Conservation (phyloP, 1,140 invertebrate species). For the Drosophila pachea region DNA sequence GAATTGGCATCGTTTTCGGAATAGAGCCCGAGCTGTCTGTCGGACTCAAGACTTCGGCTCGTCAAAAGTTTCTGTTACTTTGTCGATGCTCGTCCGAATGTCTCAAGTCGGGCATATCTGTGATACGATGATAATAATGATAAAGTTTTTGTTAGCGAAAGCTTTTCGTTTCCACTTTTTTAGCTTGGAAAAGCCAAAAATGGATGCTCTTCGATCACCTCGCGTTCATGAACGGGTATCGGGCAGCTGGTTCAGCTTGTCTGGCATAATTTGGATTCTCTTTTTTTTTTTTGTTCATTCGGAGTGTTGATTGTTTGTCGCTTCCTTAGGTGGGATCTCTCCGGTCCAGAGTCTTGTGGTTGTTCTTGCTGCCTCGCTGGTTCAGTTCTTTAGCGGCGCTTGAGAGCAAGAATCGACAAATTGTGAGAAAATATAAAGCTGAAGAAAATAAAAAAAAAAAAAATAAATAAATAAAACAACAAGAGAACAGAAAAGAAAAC, state of each 20-base stretch:
- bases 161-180: neutral
- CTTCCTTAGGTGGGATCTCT: conserved; percentile 37
- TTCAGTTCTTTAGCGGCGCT: conserved; percentile 72
- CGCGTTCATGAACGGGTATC: neutral
- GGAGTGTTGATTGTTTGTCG: conserved; percentile 36
- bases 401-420: conserved; percentile 46
- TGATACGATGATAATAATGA: no score
- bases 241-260: neutral
- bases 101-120: neutral
- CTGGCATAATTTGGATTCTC: neutral
- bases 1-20: conserved; percentile 24
- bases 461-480: neutral
- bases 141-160: no score
- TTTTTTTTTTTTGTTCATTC: conserved; percentile 18
- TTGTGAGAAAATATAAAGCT: neutral
- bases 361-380: conserved; percentile 54
- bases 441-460: conserved; percentile 2
- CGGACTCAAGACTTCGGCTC: conserved; percentile 15
- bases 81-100: neutral
- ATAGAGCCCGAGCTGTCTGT: conserved; percentile 20
- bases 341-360: conserved; percentile 57
- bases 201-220: no score
- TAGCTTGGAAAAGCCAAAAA: no score
- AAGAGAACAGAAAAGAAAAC: conserved; percentile 17
- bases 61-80: neutral